A percentile compares a stretch with the other conserved stretches of the same genome.
phyloP scores from a whole-genome alignment of 2,113 vertebrate genomes.

The Orientallactaga bullata region DNA sequence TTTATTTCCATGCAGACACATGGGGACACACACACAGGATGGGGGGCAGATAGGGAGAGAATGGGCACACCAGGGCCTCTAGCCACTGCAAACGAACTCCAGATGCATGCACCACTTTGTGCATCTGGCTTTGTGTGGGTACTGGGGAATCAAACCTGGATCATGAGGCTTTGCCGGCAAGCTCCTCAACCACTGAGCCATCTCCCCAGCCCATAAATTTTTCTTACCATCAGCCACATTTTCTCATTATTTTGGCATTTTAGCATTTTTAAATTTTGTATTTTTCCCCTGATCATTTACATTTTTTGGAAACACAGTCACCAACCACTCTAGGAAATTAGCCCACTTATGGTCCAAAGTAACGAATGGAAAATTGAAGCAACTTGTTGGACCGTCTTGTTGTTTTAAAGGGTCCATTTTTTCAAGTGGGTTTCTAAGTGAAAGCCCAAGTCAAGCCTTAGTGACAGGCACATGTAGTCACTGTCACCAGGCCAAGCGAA shows the following conservation, averaged over 20 bases:
- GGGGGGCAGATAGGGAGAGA: too few relatives aligned
- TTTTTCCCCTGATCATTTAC: background rate
- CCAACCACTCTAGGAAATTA: constrained; percentile 5
- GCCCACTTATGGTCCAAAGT: background rate
- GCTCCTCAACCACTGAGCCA: too few relatives aligned
- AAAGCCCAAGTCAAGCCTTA: background rate
- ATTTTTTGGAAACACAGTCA: constrained; percentile 18
- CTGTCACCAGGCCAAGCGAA: constrained; percentile 16
- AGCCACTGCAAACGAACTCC: too few relatives aligned
- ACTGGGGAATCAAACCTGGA: too few relatives aligned
- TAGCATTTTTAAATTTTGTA: background rate
- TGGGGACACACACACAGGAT: too few relatives aligned
- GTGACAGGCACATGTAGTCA: background rate
- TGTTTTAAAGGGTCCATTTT: constrained; percentile 52
- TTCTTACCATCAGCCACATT: background rate
- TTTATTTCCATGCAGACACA: too few relatives aligned
- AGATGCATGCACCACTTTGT: too few relatives aligned
- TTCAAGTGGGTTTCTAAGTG: constrained; percentile 17
- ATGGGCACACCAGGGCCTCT: too few relatives aligned
- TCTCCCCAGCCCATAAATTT: too few relatives aligned
- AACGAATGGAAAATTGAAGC: constrained; percentile 24
- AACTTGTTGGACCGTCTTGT: background rate
- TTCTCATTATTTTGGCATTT: constrained; percentile 24
- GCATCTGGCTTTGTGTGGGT: too few relatives aligned
- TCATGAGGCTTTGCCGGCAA: too few relatives aligned